A percentile compares a stretch with the other conserved stretches of the same genome.
phyloP scores from a whole-genome alignment of 2,113 vertebrate species.

The Oryzias woworae region DNA sequence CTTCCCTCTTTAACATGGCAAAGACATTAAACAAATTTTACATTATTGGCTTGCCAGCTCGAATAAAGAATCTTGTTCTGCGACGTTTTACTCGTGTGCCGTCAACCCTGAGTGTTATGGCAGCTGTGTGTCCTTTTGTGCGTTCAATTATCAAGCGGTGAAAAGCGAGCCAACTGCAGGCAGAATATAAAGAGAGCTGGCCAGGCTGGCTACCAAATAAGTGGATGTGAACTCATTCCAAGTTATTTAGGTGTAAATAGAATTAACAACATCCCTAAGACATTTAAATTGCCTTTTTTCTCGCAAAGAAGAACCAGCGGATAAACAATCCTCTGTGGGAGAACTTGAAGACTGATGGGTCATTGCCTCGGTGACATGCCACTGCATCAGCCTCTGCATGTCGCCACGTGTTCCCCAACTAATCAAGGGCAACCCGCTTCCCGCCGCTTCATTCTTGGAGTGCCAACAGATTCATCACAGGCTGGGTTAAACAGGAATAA shows the following conservation, averaged over 20 bases:
- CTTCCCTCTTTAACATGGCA: conserved; percentile 37
- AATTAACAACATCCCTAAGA: conserved; percentile 29
- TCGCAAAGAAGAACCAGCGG: conserved; percentile 73
- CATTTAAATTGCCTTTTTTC: conserved; percentile 69
- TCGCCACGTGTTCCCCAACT: conserved; percentile 90
- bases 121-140: conserved; percentile 74
- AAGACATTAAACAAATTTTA: conserved; percentile 73
- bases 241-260: conserved; percentile 63
- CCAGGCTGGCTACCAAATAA: conserved; percentile 39
- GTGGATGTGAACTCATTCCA: conserved; percentile 59
- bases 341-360: conserved; percentile 89
- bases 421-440: conserved; percentile 95
- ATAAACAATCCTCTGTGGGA: conserved; percentile 87
- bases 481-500: conserved; percentile 93
- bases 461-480: conserved; percentile 96
- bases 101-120: conserved; percentile 43
- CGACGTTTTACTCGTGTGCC: conserved; percentile 42
- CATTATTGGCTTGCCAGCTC: conserved; percentile 62
- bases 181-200: conserved; percentile 59
- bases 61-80: conserved; percentile 50
- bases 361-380: conserved; percentile 86
- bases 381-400: conserved; percentile 89
- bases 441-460: conserved; percentile 87
- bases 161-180: conserved; percentile 66
- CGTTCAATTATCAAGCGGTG: conserved; percentile 62